Base-by-base conservation (phyloP, 2,113 vertebrate genomes). In the Nesoenas mayeri region DNA sequence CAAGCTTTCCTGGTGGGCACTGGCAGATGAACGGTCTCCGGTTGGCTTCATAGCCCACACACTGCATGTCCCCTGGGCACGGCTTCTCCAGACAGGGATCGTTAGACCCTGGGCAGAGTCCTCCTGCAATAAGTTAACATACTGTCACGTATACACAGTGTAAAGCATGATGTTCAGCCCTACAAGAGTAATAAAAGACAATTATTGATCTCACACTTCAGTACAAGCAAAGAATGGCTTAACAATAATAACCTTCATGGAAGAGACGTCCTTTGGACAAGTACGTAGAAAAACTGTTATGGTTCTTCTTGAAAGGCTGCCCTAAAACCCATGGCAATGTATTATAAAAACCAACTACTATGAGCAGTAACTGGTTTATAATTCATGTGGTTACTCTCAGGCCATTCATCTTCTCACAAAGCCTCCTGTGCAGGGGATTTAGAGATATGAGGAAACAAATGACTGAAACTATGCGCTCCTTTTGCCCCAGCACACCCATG, bases 21-120 rank as follows among this genome's bases (percentile, higher is more conserved):
- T 99, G 99, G 97, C 99, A 99, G 71, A 98, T 98, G 66, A 98
- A 99, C 0, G 98, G 98, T 72, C 99, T 99, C 78, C 98, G 98
- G 91, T 91, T 98, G 87, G 98, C 98, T 96, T 99, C 98, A 0
- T 98, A 97, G 25, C 98, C 98, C 62, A 99, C 98, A 79, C 99
- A 99, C 80, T 99, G 99, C 99, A 99, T 99, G 96, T 99, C 99
- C 19, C 97, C 98, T 1, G 99, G 99, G 94, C 99, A 99, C 0
- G 98, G 98, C 84, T 99, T 99, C 74, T 99, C 99, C 93, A 98
- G 92, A 64, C 99, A 99, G 85, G 98, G 98, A 79, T 99, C 99
- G 0, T 96, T 98, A 64, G 98, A 96, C 4, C 98, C 98, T 3
- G 98, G 98, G 91, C 99, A 99, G 38, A 98, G 98, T n/a, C 98